Evolutionary conservation across 2,113 vertebrate species (phyloP), one percentile per base, ranked within the genome.

Genomic region (Verasper variegatus): DNA sequence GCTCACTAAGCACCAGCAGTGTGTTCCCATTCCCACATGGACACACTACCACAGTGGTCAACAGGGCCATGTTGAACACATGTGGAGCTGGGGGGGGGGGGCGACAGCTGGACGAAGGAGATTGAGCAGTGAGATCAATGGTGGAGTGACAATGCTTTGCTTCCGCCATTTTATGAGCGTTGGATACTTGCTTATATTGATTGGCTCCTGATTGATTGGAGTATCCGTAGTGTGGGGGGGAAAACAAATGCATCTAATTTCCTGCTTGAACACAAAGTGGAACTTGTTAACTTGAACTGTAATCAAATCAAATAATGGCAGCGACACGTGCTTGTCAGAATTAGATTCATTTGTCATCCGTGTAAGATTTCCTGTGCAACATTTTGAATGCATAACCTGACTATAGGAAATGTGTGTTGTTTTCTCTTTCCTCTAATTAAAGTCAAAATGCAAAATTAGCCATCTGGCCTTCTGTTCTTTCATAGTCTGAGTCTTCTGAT

Each of bases 391-490:
- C 78, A 70, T 67, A 70, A 20, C 52, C 49, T 68, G 61, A 82
- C 69, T 64, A 67, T 42, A 79, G 65, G 47, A 90, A 83, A 78
- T 85, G 65, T 20, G 24, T 60, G 70, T 65, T 73, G 82, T 68
- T 20, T 54, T 23, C 14, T 21, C 78, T 74, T 71, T 63, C 57
- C 18, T 83, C 82, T 90, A 78, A 88, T 86, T 81, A 86, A 86
- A 87, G 71, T 85, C 75, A 84, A 90, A 86, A 90, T 87, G 76
- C 71, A 67, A 88, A 88, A 81, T 74, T 77, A 74, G 60, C 87
- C 89, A 89, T 85, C 77, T 83, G 78, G 86, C 78, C 76, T 76
- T 74, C 40, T 82, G 85, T 80, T 83, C 75, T 85, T 71, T 85
- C 21, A 73, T 56, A 77, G 70, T 71, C 64, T 57, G 76, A 66